Evolutionary conservation across 1,140 invertebrate genomes (phyloP), one percentile per base, ranked within the genome.

Genomic region (Bradynema listronoti): DNA sequence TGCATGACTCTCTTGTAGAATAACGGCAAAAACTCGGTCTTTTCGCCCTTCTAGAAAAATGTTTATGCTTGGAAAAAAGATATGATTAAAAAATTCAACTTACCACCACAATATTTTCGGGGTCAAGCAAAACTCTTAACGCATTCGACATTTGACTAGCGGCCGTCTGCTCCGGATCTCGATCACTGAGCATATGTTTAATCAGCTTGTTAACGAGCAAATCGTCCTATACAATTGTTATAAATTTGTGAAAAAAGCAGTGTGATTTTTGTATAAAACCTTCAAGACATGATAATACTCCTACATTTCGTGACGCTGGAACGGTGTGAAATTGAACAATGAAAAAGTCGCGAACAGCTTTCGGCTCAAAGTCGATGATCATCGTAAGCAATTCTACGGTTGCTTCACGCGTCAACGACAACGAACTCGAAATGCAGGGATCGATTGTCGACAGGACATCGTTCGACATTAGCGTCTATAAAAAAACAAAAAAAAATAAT

Each of bases 1-100:
- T 91, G 88, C 83, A 98, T 91, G 82, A 90, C 93, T 80, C 93
- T 88, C 79, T 94, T 94, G 81, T 99, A 99, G 80, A 98, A 99
- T 79, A 95, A 96, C 80, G 89, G 91, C 11, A 99, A 84, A 80
- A 99, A 98, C 79, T 98, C 93, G 29, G 89, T 87, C 79, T 97
- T 96, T 81, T 98, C 93, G 43, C 88, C 88, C 82, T 94, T 94
- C 80, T 83, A 68, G 11, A 67, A 65, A 14, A 11, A 11, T 19
- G 19, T 39, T 11, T 11, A 11, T 39, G 19, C 11, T 19, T 39
- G 11, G 11, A 19, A 39, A 39, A 39, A 11, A 39, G 19, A 19
- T 39, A 39, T 39, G 36, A 11, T 11, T 11, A 56, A 25, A n/a
- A 24, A 14, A 9, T n/a, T 11, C 24, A 46, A 33, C 49, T 57